phyloP scores from a whole-genome alignment of 2,888 invertebrate genomes.

The Troides aeacus region DNA sequence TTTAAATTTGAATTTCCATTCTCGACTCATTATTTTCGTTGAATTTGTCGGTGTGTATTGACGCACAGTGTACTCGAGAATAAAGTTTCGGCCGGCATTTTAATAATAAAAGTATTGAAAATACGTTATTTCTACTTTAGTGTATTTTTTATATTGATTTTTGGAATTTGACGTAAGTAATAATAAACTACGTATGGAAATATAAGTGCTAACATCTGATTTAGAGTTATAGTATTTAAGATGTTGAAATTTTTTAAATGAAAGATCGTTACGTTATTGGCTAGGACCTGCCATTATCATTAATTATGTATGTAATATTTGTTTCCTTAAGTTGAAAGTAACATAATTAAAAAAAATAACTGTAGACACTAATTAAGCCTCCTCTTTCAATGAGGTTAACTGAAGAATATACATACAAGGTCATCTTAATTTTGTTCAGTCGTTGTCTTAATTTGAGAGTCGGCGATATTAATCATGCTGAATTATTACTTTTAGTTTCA shows the following conservation, averaged over 20 bases:
- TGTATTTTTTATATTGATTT: slow-evolving; percentile 5
- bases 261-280: slow-evolving; percentile 1
- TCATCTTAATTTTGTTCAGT: slow-evolving; percentile 28
- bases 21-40: slow-evolving; percentile 18
- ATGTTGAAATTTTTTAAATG: background rate
- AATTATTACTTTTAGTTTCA: slow-evolving; percentile 29
- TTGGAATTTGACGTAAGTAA: slow-evolving; percentile 14
- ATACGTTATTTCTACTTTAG: background rate
- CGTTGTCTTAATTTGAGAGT: slow-evolving; percentile 1
- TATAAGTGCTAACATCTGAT: background rate
- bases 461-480: background rate
- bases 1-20: slow-evolving; percentile 23
- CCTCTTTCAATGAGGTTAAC: slow-evolving; percentile 12
- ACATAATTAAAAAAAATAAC: background rate
- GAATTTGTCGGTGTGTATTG: slow-evolving; percentile 8
- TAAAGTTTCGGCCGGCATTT: slow-evolving; percentile 19
- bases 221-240: background rate
- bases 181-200: slow-evolving; percentile 1
- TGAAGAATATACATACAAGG: slow-evolving; percentile 23
- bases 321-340: background rate
- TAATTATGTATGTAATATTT: background rate
- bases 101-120: slow-evolving; percentile 10
- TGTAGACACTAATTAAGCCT: slow-evolving; percentile 7
- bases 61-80: slow-evolving; percentile 1
- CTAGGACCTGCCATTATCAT: background rate